phyloP scores from a whole-genome alignment of 2,888 invertebrate species.

The Drosophila fungiperda region DNA sequence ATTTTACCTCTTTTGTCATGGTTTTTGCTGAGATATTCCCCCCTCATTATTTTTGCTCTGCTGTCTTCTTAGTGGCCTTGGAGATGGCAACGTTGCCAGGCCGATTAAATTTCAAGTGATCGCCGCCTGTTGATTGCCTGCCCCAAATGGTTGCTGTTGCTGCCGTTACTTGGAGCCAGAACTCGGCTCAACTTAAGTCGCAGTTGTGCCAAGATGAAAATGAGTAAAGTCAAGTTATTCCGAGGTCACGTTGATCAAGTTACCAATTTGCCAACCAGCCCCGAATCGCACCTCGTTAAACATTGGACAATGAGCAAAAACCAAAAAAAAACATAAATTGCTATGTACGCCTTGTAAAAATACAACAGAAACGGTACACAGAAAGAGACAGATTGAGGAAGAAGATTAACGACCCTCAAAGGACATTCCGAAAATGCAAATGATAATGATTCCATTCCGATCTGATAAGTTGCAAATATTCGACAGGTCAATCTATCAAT shows the following conservation, averaged over 20 bases:
- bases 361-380: neutral
- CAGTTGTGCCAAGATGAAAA: slow-evolving; percentile 29
- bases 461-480: neutral
- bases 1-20: slow-evolving; percentile 23
- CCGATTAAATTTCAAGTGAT: slow-evolving; percentile 68
- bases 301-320: neutral
- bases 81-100: slow-evolving; percentile 41
- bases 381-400: neutral
- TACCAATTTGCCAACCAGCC: slow-evolving; percentile 41
- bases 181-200: slow-evolving; percentile 23
- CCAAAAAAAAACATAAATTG: slow-evolving; percentile 32
- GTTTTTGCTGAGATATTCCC: slow-evolving; percentile 16
- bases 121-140: slow-evolving; percentile 47
- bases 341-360: slow-evolving; percentile 16
- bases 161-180: slow-evolving; percentile 28
- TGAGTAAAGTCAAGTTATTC: slow-evolving; percentile 63
- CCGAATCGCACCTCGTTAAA: slow-evolving; percentile 42
- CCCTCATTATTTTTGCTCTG: slow-evolving; percentile 12
- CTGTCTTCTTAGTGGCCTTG: slow-evolving; percentile 41
- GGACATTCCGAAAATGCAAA: slow-evolving; percentile 47
- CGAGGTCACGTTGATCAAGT: slow-evolving; percentile 78
- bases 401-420: slow-evolving; percentile 40
- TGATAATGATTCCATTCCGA: slow-evolving; percentile 22
- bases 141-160: slow-evolving; percentile 5
- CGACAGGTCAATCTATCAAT: neutral